Percentiles rank a stretch among this genome's conserved stretches.
Conservation (phyloP, 2,797 vertebrate genomes). For the Kryptopterus vitreolus region DNA sequence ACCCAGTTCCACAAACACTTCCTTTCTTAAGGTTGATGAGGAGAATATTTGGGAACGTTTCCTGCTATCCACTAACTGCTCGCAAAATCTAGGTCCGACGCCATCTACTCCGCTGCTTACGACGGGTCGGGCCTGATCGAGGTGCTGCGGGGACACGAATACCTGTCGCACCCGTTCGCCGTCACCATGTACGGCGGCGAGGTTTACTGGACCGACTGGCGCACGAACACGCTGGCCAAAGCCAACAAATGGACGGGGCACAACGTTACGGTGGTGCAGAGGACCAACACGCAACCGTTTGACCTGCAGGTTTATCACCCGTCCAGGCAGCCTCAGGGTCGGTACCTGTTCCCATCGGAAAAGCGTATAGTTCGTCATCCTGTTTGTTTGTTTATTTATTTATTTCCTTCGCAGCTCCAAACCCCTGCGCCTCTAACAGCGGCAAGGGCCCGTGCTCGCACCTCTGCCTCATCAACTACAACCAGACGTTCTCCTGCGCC, state of each 20-base stretch:
- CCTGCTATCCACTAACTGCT: no score
- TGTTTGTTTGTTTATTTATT: not conserved
- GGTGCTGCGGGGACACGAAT: slow-evolving; percentile 94
- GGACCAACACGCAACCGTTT: slow-evolving; percentile 97
- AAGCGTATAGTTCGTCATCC: not conserved
- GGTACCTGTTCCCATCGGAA: no score
- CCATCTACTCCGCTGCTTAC: slow-evolving; percentile 95
- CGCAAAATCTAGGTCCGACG: slow-evolving; percentile 88
- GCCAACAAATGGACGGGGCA: slow-evolving; percentile 98
- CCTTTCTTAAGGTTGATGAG: not conserved
- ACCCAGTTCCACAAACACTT: not conserved
- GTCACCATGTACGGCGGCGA: slow-evolving; percentile 96
- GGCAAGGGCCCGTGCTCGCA: slow-evolving; percentile 90
- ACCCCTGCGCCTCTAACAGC: slow-evolving; percentile 86
- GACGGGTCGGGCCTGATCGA: slow-evolving; percentile 94
- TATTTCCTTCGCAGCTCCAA: slow-evolving; percentile 77
- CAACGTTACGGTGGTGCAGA: slow-evolving; percentile 94
- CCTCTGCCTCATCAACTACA: slow-evolving; percentile 97
- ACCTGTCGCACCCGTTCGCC: slow-evolving; percentile 94
- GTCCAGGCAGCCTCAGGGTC: slow-evolving; percentile 93
- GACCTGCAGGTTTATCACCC: slow-evolving; percentile 98
- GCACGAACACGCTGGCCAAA: slow-evolving; percentile 95
- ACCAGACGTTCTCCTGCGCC: slow-evolving; percentile 90
- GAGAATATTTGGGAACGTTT: not conserved
- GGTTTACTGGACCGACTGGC: slow-evolving; percentile 98